A percentile compares a stretch with the other conserved stretches of the same genome.
Conservation (phyloP, 30 jellyfish, hydroid and myxozoan species). For the Aurelia sp. region DNA sequence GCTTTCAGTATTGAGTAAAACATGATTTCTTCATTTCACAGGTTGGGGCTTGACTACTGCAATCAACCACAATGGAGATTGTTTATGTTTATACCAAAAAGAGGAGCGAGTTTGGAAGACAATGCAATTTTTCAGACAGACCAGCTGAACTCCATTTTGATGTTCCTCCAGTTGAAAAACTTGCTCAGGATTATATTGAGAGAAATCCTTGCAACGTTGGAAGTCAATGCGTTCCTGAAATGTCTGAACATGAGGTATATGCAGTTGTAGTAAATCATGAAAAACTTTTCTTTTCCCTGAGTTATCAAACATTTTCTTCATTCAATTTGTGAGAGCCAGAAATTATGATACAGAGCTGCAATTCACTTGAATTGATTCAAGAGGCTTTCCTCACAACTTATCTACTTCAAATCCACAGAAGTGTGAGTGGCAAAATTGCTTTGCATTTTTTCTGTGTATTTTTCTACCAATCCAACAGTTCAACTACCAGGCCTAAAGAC, state of each 20-base stretch:
- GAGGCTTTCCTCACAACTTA: too few species aligned
- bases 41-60: background rate
- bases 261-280: background rate
- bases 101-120: constrained; percentile 95
- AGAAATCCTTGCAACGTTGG: constrained; percentile 95
- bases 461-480: too few species aligned
- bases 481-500: too few species aligned
- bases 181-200: constrained; percentile 73
- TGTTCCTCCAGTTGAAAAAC: constrained; percentile 82
- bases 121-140: constrained; percentile 92
- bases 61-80: constrained; percentile 78
- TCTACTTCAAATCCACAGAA: too few species aligned
- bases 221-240: constrained; percentile 94
- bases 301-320: background rate
- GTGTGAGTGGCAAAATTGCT: too few species aligned
- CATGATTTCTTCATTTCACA: background rate
- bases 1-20: background rate
- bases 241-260: constrained; percentile 93
- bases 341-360: too few species aligned
- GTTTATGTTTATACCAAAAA: constrained; percentile 95
- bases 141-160: constrained; percentile 96
- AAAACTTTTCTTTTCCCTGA: background rate
- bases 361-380: too few species aligned
- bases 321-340: too few species aligned
- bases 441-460: too few species aligned